Conservation (phyloP, 2,797 vertebrate genomes). For the Clarias laeviceps region DNA sequence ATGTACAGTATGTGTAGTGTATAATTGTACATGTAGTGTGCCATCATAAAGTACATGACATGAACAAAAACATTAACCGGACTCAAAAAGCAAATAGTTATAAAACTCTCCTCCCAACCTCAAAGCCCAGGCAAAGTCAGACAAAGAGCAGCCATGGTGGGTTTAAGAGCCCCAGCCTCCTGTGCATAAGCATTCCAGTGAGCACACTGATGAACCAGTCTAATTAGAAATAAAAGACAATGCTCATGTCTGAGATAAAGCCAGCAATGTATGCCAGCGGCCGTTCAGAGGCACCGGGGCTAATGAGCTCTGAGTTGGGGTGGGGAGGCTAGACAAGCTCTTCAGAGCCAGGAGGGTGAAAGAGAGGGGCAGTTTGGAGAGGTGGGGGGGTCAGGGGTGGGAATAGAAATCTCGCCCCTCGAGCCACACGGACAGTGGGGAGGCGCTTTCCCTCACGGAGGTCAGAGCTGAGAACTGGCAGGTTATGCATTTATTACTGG, state of each 20-base stretch:
- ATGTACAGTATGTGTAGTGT: background rate
- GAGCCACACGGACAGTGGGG: conserved; percentile 43
- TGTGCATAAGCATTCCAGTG: conserved; percentile 50
- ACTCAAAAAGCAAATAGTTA: conserved; percentile 29
- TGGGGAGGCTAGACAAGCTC: conserved; percentile 47
- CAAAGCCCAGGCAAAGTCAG: conserved; percentile 7
- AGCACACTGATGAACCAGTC: conserved; percentile 53
- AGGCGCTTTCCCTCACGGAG: conserved; percentile 44
- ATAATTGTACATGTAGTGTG: background rate
- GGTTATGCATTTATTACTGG: conserved; percentile 63
- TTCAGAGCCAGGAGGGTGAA: conserved; percentile 52
- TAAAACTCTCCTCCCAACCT: conserved; percentile 13
- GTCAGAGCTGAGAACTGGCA: conserved; percentile 51
- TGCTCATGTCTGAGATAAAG: conserved; percentile 58
- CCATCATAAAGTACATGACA: no score
- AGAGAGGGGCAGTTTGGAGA: conserved; percentile 53
- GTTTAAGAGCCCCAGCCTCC: conserved; percentile 30
- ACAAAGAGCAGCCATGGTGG: conserved; percentile 28
- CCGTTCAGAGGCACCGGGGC: conserved; percentile 44
- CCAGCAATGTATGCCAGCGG: conserved; percentile 54
- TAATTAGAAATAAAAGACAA: conserved; percentile 64
- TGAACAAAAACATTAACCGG: background rate
- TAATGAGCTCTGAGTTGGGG: conserved; percentile 61
- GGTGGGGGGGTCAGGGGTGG: conserved; percentile 60
- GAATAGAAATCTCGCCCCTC: conserved; percentile 63